These are phyloP conservation scores for Ptycholaimellus sp. DNA, from an alignment of 2,888 invertebrate genomes.

Conservation along the genomic window DNA sequence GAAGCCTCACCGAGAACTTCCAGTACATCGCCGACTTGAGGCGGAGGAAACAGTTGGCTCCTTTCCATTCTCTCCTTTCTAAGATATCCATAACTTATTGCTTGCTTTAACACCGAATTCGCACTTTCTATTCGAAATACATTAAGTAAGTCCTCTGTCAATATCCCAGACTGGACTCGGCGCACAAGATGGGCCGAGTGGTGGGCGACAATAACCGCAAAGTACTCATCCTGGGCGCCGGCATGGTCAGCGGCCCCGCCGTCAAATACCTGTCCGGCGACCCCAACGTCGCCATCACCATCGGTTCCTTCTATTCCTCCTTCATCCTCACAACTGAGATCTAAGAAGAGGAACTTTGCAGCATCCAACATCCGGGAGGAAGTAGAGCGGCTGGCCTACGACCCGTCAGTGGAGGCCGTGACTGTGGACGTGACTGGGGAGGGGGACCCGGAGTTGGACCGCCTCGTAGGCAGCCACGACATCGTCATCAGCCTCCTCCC, in stretches of 20 bases:
- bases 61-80: neutral
- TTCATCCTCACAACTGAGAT: too few species aligned
- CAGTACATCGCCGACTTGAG: conserved; percentile 80
- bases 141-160: too few species aligned
- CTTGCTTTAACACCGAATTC: too few species aligned
- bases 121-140: too few species aligned
- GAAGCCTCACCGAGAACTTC: conserved; percentile 63
- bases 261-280: conserved; percentile 76
- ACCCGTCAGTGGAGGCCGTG: conserved; percentile 52
- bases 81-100: neutral
- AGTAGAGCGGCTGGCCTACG: conserved; percentile 53
- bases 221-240: conserved; percentile 75
- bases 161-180: too few species aligned
- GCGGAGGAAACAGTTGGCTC: conserved; percentile 36
- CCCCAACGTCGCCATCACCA: conserved; percentile 48
- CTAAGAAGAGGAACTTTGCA: too few species aligned
- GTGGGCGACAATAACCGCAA: too few species aligned
- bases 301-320: conserved; percentile 46
- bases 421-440: conserved; percentile 55
- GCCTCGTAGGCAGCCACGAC: conserved; percentile 42
- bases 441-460: conserved; percentile 42
- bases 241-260: conserved; percentile 71
- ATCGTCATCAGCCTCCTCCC: conserved; percentile 51
- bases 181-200: too few species aligned
- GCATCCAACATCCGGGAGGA: conserved; percentile 63